Evolutionary conservation across 92 coral and sea anemone species (phyloP).

Genomic region (Palythoa heliodiscus): DNA sequence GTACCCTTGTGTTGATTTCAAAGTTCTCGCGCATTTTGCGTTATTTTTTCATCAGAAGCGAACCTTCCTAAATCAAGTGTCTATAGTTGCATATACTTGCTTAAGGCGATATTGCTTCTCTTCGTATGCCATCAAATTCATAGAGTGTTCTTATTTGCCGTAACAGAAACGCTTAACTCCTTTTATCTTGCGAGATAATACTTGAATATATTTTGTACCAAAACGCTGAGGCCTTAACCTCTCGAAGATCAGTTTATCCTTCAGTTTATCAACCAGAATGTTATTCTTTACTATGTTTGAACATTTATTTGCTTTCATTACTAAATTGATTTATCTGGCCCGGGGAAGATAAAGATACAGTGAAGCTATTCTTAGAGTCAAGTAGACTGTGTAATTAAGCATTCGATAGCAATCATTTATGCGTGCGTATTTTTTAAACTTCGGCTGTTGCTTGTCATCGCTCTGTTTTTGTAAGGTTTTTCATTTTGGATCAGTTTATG

Average conservation of each 20-base stretch:
- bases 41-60: not conserved
- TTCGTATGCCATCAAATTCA: not conserved
- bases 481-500: not conserved
- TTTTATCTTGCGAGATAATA: not conserved
- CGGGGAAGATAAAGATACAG: not conserved
- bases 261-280: not conserved
- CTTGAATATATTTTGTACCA: not conserved
- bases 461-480: not conserved
- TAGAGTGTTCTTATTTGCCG: not conserved
- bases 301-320: not conserved
- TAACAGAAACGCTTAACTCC: not conserved
- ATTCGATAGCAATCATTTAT: slow-evolving; percentile 1
- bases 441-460: slow-evolving; percentile 20
- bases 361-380: not conserved
- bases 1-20: slow-evolving; percentile 15
- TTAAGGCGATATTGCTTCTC: slow-evolving; percentile 29
- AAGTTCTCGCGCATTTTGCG: slow-evolving; percentile 26
- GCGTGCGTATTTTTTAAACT: not conserved
- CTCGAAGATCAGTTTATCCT: not conserved
- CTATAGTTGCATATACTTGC: not conserved
- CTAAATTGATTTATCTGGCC: not conserved
- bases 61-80: not conserved
- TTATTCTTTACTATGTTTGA: slow-evolving; percentile 6
- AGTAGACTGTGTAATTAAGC: not conserved
- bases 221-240: not conserved